Evolutionary conservation across 2,888 invertebrate genomes (phyloP).

Genomic region (Callyntrura guangdongensis): DNA sequence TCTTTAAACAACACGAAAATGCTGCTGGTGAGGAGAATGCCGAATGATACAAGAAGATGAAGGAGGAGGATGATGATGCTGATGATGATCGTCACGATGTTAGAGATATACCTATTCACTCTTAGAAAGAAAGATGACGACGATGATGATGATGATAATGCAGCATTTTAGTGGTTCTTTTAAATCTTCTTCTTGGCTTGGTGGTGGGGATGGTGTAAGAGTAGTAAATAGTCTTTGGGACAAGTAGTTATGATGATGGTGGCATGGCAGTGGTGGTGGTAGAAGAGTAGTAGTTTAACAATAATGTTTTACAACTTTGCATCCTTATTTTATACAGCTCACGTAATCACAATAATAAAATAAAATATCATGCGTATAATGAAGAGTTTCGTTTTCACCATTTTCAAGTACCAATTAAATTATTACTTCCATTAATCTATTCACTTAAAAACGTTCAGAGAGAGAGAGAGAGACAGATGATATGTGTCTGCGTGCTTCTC

Average conservation of each 20-base stretch:
- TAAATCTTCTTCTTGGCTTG: not conserved
- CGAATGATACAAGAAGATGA: not conserved
- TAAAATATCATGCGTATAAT: slow-evolving; percentile 55
- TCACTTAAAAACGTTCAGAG: slow-evolving; percentile 44
- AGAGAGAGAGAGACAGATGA: slow-evolving; percentile 24
- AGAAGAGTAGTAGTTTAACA: slow-evolving; percentile 51
- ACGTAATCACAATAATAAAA: slow-evolving; percentile 49
- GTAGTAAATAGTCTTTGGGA: not conserved
- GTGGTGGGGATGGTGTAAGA: not conserved
- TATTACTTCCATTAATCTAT: slow-evolving; percentile 73
- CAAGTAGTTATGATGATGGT: not conserved
- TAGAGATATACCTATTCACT: slow-evolving; percentile 8
- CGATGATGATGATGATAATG: slow-evolving; percentile 49
- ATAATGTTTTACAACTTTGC: slow-evolving; percentile 61
- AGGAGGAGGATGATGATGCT: slow-evolving; percentile 41
- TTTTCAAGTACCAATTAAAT: slow-evolving; percentile 74
- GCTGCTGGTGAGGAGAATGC: slow-evolving; percentile 29
- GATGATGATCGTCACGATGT: slow-evolving; percentile 49
- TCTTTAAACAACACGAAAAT: slow-evolving; percentile 64
- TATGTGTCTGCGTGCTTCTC: slow-evolving; percentile 36
- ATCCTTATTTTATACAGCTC: slow-evolving; percentile 33
- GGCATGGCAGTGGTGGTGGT: no score
- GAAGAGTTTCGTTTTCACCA: slow-evolving; percentile 74
- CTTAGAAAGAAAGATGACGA: slow-evolving; percentile 24
- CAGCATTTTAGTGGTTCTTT: slow-evolving; percentile 28